Evolutionary conservation across 2,113 vertebrate genomes (phyloP).

Genomic region (Arvicanthis niloticus): DNA sequence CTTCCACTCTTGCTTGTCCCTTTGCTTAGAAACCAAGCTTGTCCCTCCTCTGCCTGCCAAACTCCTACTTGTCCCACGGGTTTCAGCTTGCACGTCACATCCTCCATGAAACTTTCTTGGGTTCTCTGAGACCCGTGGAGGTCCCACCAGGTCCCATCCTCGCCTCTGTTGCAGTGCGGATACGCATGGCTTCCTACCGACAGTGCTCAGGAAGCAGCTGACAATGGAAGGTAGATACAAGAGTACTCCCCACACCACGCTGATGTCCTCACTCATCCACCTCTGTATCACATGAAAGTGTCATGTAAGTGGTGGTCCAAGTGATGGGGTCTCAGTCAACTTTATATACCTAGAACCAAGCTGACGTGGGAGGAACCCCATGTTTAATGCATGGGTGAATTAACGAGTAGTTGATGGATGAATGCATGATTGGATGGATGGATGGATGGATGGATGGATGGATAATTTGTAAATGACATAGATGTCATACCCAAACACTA

Average conservation of each 20-base stretch:
- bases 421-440: not conserved
- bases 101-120: conserved; percentile 27
- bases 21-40: conserved; percentile 19
- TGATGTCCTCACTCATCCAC: not conserved
- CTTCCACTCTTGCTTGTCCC: not conserved
- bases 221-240: not conserved
- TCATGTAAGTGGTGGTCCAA: not conserved
- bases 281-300: not conserved
- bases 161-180: not conserved
- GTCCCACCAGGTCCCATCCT: not conserved
- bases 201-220: not conserved
- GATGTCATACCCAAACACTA: not conserved
- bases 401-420: not conserved
- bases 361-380: not conserved
- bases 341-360: not conserved
- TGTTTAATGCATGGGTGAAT: not conserved
- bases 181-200: not conserved
- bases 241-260: not conserved
- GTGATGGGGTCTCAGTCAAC: not conserved
- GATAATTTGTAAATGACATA: not conserved
- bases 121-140: not conserved
- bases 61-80: not conserved
- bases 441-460: not conserved
- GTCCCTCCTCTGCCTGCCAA: not conserved
- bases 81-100: conserved; percentile 51